phyloP scores from a whole-genome alignment of 1,140 invertebrate genomes.

The Drosophila arawakana region DNA sequence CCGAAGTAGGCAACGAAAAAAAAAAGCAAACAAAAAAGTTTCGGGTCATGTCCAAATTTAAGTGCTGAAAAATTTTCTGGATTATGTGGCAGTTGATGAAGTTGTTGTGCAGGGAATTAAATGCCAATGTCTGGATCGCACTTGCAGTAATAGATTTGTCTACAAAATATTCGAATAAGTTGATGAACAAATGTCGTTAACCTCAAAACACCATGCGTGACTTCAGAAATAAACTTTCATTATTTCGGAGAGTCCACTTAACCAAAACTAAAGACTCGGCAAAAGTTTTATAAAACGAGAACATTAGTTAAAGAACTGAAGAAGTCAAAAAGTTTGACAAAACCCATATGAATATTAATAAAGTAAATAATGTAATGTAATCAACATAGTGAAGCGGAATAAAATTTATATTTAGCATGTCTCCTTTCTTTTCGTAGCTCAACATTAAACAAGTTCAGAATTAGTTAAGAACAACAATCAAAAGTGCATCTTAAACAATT shows the following conservation, averaged over 20 bases:
- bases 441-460: no score
- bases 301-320: conserved; percentile 26
- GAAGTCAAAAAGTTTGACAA: no score
- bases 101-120: conserved; percentile 72
- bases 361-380: no score
- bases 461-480: no score
- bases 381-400: no score
- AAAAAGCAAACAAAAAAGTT: conserved; percentile 48
- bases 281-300: not conserved
- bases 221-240: conserved; percentile 36
- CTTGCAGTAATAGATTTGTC: conserved; percentile 71
- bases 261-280: conserved; percentile 14
- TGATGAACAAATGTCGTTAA: conserved; percentile 25
- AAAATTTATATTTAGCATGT: no score
- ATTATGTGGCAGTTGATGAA: conserved; percentile 76
- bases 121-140: conserved; percentile 56
- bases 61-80: conserved; percentile 79
- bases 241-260: conserved; percentile 38
- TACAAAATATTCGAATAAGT: conserved; percentile 28
- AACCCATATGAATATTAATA: no score
- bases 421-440: no score
- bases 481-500: no score
- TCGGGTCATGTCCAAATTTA: conserved; percentile 77
- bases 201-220: conserved; percentile 23
- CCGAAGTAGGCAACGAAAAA: conserved; percentile 60